Base-by-base conservation (phyloP, 1,140 invertebrate genomes). In the Epicauta chinensis region DNA sequence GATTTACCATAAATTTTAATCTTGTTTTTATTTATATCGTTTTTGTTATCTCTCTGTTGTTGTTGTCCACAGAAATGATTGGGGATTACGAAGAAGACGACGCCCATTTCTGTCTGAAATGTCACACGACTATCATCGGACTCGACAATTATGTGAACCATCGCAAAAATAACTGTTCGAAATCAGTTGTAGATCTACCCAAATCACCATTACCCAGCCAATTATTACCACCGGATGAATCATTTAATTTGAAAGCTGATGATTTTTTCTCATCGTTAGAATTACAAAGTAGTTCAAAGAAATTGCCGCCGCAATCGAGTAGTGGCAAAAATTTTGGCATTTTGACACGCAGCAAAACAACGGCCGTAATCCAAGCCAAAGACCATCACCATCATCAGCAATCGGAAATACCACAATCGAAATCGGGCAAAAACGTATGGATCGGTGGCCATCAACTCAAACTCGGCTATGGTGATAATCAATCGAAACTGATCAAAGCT, bases 201-300 rank as follows among this genome's bases (percentile, higher is more conserved):
- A 67, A 79, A 59, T 74, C 75, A 29, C 73, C 73, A 39, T 70
- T 64, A 2, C 57, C 61, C 4, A 63, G 58, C 39, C 60, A 59
- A 45, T 37, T 69, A 9, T 45, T 64, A 23, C 51, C 56, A 12
- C 52, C 63, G 15, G 64, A 69, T 43, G 64, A 62, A 53, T 43
- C 63, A 11, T 78, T 80, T 44, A 73, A 77, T 36, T 68, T 87
- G 3, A 86, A 85, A 30, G 86, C 87, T 0, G 87, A 89, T 62
- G 81, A 88, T 11, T 92, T 93, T 64, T 93, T 93, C 63, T 89
- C 83, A 15, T 89, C 86, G 1, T 69, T 93, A 16, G 86, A 91
- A 65, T 68, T 93, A 11, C 87, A 89, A 66, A 90, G 88, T 56
- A 89, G 82, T 56, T 71, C 77, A 0, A 87, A 80, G 59, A 67